Conservation (phyloP, 2,113 vertebrate genomes). For the Epinephelus fuscoguttatus region DNA sequence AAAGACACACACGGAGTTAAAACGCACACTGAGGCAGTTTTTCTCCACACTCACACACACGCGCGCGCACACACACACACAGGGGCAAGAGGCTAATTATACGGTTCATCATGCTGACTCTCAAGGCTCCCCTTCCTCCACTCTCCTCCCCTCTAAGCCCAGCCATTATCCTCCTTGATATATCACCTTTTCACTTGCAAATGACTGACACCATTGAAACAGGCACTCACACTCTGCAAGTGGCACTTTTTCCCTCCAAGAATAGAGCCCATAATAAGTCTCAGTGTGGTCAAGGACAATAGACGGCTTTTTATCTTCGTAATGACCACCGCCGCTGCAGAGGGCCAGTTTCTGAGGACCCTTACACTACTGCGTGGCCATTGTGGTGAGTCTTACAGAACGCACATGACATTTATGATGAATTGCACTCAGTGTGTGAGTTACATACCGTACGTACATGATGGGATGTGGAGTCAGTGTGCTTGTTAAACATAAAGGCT, state of each 20-base stretch:
- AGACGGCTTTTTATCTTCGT: conserved; percentile 33
- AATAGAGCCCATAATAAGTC: conserved; percentile 50
- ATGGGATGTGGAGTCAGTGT: too few species aligned
- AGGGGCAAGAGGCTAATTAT: conserved; percentile 40
- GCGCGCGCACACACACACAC: background rate
- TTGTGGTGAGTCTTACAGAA: background rate
- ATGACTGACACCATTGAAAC: conserved; percentile 44
- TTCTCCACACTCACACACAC: background rate
- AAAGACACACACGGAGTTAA: too few species aligned
- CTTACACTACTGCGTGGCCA: background rate
- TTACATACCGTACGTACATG: too few species aligned
- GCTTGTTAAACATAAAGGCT: too few species aligned
- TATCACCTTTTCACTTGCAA: conserved; percentile 42
- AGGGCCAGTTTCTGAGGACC: conserved; percentile 6
- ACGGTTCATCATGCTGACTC: conserved; percentile 27
- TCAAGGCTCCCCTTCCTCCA: background rate
- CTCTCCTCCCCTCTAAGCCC: conserved; percentile 4
- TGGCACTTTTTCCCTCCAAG: conserved; percentile 51
- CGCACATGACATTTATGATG: background rate
- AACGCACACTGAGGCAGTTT: too few species aligned
- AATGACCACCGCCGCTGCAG: conserved; percentile 24
- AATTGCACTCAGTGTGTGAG: background rate
- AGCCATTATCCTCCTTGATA: conserved; percentile 59
- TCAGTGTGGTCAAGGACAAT: conserved; percentile 52
- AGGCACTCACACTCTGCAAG: conserved; percentile 35